Conservation (phyloP, 2,113 vertebrate species). For the Triplophysa tibetana region DNA sequence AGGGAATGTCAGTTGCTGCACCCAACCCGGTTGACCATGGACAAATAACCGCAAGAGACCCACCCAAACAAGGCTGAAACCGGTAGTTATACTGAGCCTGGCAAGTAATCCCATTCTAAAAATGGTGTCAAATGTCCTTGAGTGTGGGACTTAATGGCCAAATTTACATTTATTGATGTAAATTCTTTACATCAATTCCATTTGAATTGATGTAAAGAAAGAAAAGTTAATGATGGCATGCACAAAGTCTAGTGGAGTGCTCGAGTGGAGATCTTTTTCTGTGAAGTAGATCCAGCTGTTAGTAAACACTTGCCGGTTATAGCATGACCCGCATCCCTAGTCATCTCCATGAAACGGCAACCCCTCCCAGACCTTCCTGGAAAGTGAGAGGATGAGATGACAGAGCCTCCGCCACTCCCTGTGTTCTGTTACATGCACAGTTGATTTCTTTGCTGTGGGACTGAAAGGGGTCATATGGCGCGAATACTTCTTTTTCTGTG, state of each 20-base stretch:
- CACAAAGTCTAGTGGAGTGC: not conserved
- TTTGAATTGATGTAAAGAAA: not conserved
- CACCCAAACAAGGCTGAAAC: conserved; percentile 71
- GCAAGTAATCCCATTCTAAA: conserved; percentile 66
- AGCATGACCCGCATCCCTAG: conserved; percentile 33
- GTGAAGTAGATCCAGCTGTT: conserved; percentile 50
- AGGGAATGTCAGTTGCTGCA: conserved; percentile 61
- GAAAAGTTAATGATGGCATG: not conserved
- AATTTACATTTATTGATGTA: too few relatives aligned
- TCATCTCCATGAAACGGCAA: conserved; percentile 42
- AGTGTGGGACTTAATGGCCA: conserved; percentile 21
- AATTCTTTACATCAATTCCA: too few relatives aligned
- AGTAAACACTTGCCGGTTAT: conserved; percentile 30
- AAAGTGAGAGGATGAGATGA: conserved; percentile 20
- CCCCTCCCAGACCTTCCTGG: conserved; percentile 18
- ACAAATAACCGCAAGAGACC: conserved; percentile 66
- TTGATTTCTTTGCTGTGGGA: not conserved
- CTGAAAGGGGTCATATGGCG: not conserved
- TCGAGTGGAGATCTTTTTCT: not conserved
- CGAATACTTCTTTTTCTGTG: too few relatives aligned
- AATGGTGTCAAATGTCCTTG: conserved; percentile 30
- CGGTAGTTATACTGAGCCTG: conserved; percentile 60
- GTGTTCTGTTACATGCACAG: not conserved
- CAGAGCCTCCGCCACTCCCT: not conserved
- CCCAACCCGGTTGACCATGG: conserved; percentile 66